Evolutionary conservation across 2,888 invertebrate species (phyloP).

Genomic region (Pseudanteris insignis): DNA sequence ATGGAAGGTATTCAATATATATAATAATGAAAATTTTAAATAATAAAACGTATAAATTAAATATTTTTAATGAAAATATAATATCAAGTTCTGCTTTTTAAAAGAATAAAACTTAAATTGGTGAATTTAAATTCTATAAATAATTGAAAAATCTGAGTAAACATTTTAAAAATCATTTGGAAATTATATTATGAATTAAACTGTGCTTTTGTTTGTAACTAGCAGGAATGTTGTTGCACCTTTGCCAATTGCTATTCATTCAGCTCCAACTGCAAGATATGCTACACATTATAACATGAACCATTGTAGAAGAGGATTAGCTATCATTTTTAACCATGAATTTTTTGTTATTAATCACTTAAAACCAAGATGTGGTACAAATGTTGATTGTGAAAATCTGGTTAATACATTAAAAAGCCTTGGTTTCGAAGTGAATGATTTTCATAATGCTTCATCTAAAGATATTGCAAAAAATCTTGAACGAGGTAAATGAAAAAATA

Average conservation of each 20-base stretch:
- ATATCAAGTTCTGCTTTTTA: too few relatives aligned
- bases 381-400: conserved; percentile 83
- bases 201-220: too few relatives aligned
- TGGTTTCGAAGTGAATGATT: conserved; percentile 77
- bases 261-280: conserved; percentile 70
- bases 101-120: neutral
- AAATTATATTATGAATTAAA: too few relatives aligned
- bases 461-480: conserved; percentile 76
- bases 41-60: too few relatives aligned
- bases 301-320: conserved; percentile 81
- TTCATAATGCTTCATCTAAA: conserved; percentile 75
- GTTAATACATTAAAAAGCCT: conserved; percentile 72
- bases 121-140: too few relatives aligned
- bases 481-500: too few relatives aligned
- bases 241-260: conserved; percentile 50
- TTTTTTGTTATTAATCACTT: conserved; percentile 78
- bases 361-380: conserved; percentile 82
- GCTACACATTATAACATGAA: conserved; percentile 87
- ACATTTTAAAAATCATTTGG: too few relatives aligned
- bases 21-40: too few relatives aligned
- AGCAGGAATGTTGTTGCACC: conserved; percentile 53
- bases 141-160: too few relatives aligned
- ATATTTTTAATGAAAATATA: too few relatives aligned
- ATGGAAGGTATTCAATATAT: conserved; percentile 61
- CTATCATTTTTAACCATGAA: conserved; percentile 91